phyloP scores from a whole-genome alignment of 64 coral and sea anemone species.

The Dendrophyllia cribrosa region DNA sequence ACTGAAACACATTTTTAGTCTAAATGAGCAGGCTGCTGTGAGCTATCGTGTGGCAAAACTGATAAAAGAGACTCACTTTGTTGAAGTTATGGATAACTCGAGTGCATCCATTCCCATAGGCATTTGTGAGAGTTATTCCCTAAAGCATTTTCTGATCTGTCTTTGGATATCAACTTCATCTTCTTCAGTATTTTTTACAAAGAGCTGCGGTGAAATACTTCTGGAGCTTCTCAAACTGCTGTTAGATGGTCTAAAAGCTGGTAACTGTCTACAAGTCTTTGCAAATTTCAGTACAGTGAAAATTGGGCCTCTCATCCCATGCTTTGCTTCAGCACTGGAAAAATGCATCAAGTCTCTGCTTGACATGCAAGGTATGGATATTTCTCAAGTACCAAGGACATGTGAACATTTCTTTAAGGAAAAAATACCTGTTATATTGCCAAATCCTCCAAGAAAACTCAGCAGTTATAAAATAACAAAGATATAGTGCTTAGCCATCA shows the following conservation, averaged over 20 bases:
- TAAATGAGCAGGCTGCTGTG: conserved; percentile 7
- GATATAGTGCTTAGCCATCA: neutral
- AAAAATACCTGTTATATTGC: neutral
- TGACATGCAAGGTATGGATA: neutral
- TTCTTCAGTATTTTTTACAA: neutral
- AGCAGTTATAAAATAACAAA: conserved; percentile 33
- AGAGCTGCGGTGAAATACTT: conserved; percentile 9
- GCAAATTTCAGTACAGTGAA: conserved; percentile 1
- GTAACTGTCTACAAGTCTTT: neutral
- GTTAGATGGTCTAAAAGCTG: neutral
- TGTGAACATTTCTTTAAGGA: conserved; percentile 7
- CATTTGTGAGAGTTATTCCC: neutral
- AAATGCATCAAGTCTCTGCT: neutral
- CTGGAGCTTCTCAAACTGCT: conserved; percentile 10
- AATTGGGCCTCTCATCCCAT: neutral
- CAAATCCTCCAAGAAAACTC: neutral
- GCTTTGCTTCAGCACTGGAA: neutral
- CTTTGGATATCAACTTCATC: neutral
- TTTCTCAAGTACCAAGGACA: conserved; percentile 4
- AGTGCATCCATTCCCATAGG: neutral
- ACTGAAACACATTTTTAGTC: conserved; percentile 24
- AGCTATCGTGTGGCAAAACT: conserved; percentile 35
- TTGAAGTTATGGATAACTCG: neutral
- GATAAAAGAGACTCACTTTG: conserved; percentile 38
- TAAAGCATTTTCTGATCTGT: conserved; percentile 33